These are phyloP conservation scores for Patella caerulea DNA, from an alignment of 2,888 invertebrate genomes.

Conservation along the genomic window DNA sequence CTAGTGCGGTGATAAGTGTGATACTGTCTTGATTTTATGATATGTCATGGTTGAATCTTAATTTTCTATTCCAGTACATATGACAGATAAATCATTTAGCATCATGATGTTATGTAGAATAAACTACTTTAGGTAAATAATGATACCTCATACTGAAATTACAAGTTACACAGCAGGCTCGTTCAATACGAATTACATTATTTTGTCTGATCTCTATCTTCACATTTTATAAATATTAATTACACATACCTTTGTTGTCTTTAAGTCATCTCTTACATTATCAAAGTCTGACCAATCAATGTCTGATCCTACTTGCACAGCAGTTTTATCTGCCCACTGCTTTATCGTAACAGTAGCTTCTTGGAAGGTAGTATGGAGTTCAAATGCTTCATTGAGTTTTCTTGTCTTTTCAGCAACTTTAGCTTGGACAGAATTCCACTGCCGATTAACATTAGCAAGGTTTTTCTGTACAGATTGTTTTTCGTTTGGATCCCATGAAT, in stretches of 20 bases:
- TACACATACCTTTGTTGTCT: slow-evolving; percentile 50
- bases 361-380: slow-evolving; percentile 49
- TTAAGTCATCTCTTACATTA: slow-evolving; percentile 52
- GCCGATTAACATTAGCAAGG: slow-evolving; percentile 53
- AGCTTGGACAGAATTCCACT: slow-evolving; percentile 57
- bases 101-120: no score
- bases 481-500: slow-evolving; percentile 53
- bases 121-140: no score
- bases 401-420: slow-evolving; percentile 48
- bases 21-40: no score
- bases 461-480: slow-evolving; percentile 57
- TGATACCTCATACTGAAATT: no score
- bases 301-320: slow-evolving; percentile 41
- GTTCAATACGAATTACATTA: no score
- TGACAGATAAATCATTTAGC: no score
- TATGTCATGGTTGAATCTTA: no score
- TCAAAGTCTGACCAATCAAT: slow-evolving; percentile 53
- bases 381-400: slow-evolving; percentile 58
- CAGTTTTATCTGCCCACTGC: slow-evolving; percentile 52
- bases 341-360: slow-evolving; percentile 49
- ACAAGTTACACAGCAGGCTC: no score
- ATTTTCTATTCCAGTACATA: no score
- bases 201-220: no score
- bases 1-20: no score
- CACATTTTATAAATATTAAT: background rate